Percentiles rank a stretch among this genome's conserved stretches.
phyloP scores from a whole-genome alignment of 1,140 invertebrate genomes.

The Sycophila sp. region DNA sequence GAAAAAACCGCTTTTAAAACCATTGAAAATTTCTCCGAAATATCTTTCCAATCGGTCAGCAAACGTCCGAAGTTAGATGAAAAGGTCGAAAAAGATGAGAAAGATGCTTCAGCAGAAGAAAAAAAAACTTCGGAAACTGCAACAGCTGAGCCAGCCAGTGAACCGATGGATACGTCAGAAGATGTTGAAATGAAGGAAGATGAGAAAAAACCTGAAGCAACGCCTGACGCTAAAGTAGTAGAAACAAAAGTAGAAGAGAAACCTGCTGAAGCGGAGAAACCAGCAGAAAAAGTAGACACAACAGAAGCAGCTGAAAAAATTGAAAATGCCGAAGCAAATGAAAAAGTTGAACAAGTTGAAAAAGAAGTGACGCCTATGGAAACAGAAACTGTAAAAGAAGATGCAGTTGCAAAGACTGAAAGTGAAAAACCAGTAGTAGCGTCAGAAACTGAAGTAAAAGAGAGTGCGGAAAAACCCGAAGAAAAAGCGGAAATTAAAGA shows the following conservation, averaged over 20 bases:
- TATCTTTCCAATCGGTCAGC: slow-evolving; percentile 54
- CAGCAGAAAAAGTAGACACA: background rate
- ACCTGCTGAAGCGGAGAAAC: background rate
- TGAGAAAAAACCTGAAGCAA: slow-evolving; percentile 34
- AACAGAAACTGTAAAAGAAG: slow-evolving; percentile 36
- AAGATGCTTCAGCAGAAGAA: slow-evolving; percentile 27
- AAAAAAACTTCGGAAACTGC: background rate
- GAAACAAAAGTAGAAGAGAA: slow-evolving; percentile 28
- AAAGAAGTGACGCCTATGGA: slow-evolving; percentile 16
- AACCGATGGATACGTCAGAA: slow-evolving; percentile 56
- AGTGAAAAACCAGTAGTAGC: background rate
- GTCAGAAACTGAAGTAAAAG: slow-evolving; percentile 19
- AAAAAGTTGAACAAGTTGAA: slow-evolving; percentile 31
- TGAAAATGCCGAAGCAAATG: slow-evolving; percentile 31
- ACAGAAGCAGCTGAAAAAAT: background rate
- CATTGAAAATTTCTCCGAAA: slow-evolving; percentile 69
- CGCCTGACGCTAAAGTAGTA: slow-evolving; percentile 12
- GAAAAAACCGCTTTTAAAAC: slow-evolving; percentile 70
- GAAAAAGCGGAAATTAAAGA: slow-evolving; percentile 30
- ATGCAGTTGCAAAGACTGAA: slow-evolving; percentile 37
- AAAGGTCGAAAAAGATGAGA: slow-evolving; percentile 16
- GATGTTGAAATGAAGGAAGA: slow-evolving; percentile 45
- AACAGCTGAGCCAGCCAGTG: slow-evolving; percentile 33
- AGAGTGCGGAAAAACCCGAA: background rate
- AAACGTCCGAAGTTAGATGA: slow-evolving; percentile 61